Evolutionary conservation across 2,888 invertebrate species (phyloP), one percentile per base, ranked within the genome.

Genomic region (Protophormia terraenovae): DNA sequence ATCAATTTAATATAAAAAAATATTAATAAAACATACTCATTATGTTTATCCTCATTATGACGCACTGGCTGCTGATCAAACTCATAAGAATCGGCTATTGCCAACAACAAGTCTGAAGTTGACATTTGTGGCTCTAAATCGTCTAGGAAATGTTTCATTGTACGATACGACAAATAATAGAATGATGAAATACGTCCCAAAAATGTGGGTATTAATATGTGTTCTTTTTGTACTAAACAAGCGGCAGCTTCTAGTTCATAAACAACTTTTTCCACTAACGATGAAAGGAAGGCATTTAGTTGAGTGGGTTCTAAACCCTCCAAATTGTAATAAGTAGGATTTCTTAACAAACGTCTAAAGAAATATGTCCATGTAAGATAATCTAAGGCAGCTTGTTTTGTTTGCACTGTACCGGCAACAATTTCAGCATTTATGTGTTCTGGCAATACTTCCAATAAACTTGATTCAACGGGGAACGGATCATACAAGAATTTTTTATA

Each of bases 281-380:
- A 94, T 0, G 97, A 97, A 66, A 99, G 93, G 92, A 95, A 99
- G 22, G 93, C 92, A 91, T 96, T 97, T 1, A 97, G 93, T 78
- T 95, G 94, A 55, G 94, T 93, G 0, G 95, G 94, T 81, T 97
- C 96, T 14, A 95, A 90, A 35, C 95, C 95, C 58, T 96, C 96
- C 83, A 98, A 92, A 83, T 96, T 95, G 91, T 98, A 98, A 91
- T 97, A 98, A 0, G 96, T 95, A 0, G 99, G 99, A 94, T 99
- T 99, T 90, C 97, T 96, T 73, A 98, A 93, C 5, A 99, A 93
- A 19, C 99, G 94, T 71, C 99, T 94, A 94, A 98, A 99, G 94
- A 99, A 98, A 91, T 98, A 99, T 0, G 99, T 99, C 97, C 99
- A 99, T 0, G 99, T 98, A 87, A 99, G 94, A 93, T 99, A 99